Percentiles rank a stretch among this genome's conserved stretches.
Evolutionary conservation across 2,888 invertebrate genomes (phyloP).

Genomic region (Trissoscelio sp.): DNA sequence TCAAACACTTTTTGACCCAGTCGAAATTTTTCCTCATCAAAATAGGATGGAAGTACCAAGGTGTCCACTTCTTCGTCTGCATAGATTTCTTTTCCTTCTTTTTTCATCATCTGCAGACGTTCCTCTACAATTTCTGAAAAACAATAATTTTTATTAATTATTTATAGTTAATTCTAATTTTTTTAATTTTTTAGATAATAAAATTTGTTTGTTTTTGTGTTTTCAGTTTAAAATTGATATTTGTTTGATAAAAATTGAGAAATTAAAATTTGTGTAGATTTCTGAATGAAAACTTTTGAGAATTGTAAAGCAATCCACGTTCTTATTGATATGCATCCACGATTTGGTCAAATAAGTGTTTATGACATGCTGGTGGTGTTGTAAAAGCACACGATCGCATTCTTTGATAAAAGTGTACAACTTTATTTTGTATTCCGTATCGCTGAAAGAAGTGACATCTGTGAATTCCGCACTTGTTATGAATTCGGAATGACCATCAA

Average conservation of each 20-base stretch:
- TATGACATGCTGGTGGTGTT: conserved; percentile 31
- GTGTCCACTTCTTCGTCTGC: conserved; percentile 75
- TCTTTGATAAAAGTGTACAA: conserved; percentile 47
- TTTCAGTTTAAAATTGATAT: no score
- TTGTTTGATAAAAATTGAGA: no score
- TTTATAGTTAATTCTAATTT: not conserved
- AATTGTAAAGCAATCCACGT: conserved; percentile 32
- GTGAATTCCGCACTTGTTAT: conserved; percentile 72
- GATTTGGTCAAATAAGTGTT: conserved; percentile 36
- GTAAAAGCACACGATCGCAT: conserved; percentile 31
- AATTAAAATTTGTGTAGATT: no score
- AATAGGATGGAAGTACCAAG: conserved; percentile 87
- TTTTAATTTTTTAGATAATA: no score
- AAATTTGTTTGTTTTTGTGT: no score
- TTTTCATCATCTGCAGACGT: conserved; percentile 74
- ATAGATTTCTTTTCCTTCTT: conserved; percentile 74
- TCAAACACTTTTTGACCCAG: conserved; percentile 90
- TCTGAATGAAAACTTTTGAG: no score
- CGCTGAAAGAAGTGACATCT: conserved; percentile 75
- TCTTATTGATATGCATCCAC: conserved; percentile 13
- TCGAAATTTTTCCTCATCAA: conserved; percentile 86
- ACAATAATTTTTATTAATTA: not conserved
- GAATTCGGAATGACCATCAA: conserved; percentile 69
- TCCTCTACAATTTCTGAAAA: conserved; percentile 73
- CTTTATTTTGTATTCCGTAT: conserved; percentile 73